These are phyloP conservation scores for Dinothrombium tinctorium DNA, from an alignment of 1,140 invertebrate genomes.

Conservation along the genomic window DNA sequence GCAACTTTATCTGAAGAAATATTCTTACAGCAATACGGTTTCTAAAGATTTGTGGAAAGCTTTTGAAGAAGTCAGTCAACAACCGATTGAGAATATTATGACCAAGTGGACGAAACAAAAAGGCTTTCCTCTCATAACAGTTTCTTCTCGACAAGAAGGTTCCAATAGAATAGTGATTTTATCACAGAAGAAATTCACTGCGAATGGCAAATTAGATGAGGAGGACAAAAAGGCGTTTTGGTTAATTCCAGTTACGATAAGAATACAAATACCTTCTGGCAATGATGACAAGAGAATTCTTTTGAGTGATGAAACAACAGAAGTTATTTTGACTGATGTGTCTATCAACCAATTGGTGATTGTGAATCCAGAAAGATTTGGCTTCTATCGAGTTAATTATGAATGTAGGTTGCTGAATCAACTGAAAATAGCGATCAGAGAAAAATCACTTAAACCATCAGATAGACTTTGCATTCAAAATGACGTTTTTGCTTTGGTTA, in stretches of 20 bases:
- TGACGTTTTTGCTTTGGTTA: slow-evolving; percentile 36
- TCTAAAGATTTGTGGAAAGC: slow-evolving; percentile 87
- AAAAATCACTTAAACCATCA: slow-evolving; percentile 51
- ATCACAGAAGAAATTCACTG: slow-evolving; percentile 61
- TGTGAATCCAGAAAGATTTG: slow-evolving; percentile 25
- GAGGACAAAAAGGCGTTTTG: slow-evolving; percentile 27
- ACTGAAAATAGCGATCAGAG: slow-evolving; percentile 49
- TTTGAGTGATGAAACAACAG: slow-evolving; percentile 29
- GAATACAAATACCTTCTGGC: slow-evolving; percentile 51
- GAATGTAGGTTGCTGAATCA: slow-evolving; percentile 44
- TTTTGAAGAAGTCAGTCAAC: slow-evolving; percentile 62
- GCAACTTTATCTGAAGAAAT: slow-evolving; percentile 67
- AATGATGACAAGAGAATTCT: slow-evolving; percentile 35
- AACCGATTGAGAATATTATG: slow-evolving; percentile 75
- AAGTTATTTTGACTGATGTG: slow-evolving; percentile 18
- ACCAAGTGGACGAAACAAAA: slow-evolving; percentile 80
- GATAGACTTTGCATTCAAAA: slow-evolving; percentile 73
- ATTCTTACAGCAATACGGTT: slow-evolving; percentile 70
- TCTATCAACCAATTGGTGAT: slow-evolving; percentile 7
- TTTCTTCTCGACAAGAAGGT: slow-evolving; percentile 21
- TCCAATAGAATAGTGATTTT: slow-evolving; percentile 40
- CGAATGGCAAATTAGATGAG: slow-evolving; percentile 34
- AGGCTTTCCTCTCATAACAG: slow-evolving; percentile 51
- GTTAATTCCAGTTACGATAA: slow-evolving; percentile 79
- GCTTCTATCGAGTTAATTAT: slow-evolving; percentile 51